A percentile compares a stretch with the other conserved stretches of the same genome.
These are phyloP conservation scores for Etheostoma nigrum DNA, from an alignment of 2,797 vertebrate genomes.

Conservation along the genomic window DNA sequence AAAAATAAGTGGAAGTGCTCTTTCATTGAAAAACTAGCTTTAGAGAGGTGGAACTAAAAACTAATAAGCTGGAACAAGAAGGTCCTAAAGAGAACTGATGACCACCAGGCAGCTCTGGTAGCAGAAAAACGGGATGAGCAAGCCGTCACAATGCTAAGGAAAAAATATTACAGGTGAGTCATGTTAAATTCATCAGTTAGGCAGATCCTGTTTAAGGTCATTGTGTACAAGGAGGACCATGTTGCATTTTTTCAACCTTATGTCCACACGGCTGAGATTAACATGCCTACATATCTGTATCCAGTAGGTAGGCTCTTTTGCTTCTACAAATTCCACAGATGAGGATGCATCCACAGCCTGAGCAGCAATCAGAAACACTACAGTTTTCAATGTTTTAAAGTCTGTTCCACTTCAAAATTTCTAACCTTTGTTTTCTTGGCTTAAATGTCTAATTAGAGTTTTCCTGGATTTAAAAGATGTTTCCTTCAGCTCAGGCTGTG, in stretches of 20 bases:
- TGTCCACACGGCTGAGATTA: not conserved
- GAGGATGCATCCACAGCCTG: conserved; percentile 8
- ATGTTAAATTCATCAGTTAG: not conserved
- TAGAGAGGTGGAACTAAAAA: not conserved
- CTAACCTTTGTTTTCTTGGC: not conserved
- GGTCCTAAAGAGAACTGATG: conserved; percentile 89
- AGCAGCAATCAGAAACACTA: conserved; percentile 11
- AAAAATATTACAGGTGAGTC: not conserved
- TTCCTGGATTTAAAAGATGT: not conserved
- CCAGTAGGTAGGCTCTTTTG: not conserved
- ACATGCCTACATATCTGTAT: not conserved
- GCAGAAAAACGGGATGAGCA: conserved; percentile 99
- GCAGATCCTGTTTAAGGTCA: not conserved
- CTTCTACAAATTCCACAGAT: not conserved
- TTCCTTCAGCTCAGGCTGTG: conserved; percentile 6
- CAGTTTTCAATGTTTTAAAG: not conserved
- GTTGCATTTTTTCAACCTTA: conserved; percentile 24
- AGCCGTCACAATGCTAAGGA: conserved; percentile 93
- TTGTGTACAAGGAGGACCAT: conserved; percentile 11
- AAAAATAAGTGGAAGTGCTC: not conserved
- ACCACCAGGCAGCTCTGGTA: conserved; percentile 98
- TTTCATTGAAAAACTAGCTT: not conserved
- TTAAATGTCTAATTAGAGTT: not conserved
- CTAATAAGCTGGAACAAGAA: not conserved
- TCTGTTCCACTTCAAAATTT: not conserved